Percentiles rank a stretch among this genome's conserved stretches.
Evolutionary conservation across 2,113 vertebrate species (phyloP).

Genomic region (Catharus bicknelli): DNA sequence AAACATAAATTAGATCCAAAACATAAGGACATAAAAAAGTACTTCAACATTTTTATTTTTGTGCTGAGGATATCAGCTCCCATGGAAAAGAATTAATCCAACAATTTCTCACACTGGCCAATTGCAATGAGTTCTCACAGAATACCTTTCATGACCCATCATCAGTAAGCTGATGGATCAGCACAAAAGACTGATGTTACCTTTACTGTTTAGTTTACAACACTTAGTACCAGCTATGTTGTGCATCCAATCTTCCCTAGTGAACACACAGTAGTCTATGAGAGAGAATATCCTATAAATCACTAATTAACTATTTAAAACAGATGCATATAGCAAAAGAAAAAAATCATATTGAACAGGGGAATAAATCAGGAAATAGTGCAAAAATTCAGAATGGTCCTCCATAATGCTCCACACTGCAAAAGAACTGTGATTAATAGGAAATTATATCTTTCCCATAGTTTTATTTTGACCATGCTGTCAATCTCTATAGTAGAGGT

Average conservation of each 20-base stretch:
- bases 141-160: background rate
- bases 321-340: background rate
- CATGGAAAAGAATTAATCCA: background rate
- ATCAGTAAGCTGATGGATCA: background rate
- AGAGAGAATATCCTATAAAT: background rate
- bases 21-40: background rate
- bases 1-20: background rate
- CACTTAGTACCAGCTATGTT: background rate
- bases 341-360: background rate
- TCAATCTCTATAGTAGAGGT: background rate
- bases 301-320: background rate
- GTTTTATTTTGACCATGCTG: background rate
- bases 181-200: background rate
- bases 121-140: background rate
- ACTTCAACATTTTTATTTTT: background rate
- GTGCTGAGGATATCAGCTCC: background rate
- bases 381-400: background rate
- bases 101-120: background rate
- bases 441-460: background rate
- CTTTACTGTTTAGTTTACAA: background rate
- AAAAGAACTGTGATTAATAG: background rate
- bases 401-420: background rate
- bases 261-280: background rate
- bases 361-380: background rate
- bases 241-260: background rate